These are phyloP conservation scores for Itoplectis maculator DNA, from an alignment of 2,888 invertebrate species.

Conservation along the genomic window DNA sequence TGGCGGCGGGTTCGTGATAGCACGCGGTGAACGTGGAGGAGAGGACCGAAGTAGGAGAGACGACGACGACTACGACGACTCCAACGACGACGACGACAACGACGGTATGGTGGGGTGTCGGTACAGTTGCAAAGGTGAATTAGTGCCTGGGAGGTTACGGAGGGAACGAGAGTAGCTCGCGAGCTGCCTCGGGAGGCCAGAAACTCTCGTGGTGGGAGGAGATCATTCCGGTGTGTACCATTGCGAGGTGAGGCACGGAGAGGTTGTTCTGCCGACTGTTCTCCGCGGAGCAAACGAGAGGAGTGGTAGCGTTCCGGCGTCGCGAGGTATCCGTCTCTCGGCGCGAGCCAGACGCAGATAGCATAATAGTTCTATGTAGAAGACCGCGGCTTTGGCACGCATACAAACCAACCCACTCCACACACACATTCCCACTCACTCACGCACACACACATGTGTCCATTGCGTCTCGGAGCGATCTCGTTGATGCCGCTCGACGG, in stretches of 20 bases:
- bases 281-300: constrained; percentile 53
- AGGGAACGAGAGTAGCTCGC: constrained; percentile 73
- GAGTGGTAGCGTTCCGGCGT: constrained; percentile 56
- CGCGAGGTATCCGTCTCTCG: constrained; percentile 20
- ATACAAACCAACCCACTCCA: too few species aligned
- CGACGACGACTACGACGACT: too few species aligned
- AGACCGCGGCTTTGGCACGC: constrained; percentile 35
- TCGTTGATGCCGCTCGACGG: constrained; percentile 63
- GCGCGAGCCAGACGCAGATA: constrained; percentile 40
- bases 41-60: constrained; percentile 51
- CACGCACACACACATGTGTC: constrained; percentile 9
- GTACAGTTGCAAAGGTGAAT: constrained; percentile 79
- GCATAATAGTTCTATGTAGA: constrained; percentile 43
- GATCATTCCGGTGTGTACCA: constrained; percentile 61
- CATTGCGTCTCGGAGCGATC: constrained; percentile 51
- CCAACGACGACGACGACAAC: too few species aligned
- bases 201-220: constrained; percentile 70
- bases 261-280: constrained; percentile 59
- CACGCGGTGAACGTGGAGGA: constrained; percentile 59
- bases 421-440: too few species aligned
- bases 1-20: constrained; percentile 37
- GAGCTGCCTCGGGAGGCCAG: constrained; percentile 52
- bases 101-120: constrained; percentile 64
- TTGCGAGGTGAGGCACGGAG: constrained; percentile 57
- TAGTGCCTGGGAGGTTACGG: constrained; percentile 75